phyloP scores from a whole-genome alignment of 2,797 vertebrate genomes.

The Hemibagrus guttatus region DNA sequence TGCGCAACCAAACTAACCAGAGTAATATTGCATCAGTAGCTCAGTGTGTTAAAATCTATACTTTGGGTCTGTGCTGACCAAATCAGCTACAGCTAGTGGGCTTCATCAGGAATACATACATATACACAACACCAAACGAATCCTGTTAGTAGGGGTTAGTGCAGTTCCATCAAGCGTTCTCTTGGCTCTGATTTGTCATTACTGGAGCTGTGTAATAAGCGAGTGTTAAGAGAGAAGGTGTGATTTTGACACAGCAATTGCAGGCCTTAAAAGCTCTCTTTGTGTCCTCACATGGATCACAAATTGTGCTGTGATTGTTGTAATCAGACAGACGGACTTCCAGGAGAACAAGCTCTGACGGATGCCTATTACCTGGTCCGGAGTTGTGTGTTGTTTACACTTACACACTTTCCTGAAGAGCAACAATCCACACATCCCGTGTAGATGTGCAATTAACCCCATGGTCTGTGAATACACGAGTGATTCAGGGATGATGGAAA shows the following conservation, averaged over 20 bases:
- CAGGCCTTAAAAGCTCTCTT: constrained; percentile 69
- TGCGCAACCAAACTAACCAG: too few species aligned
- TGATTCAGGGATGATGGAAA: not conserved
- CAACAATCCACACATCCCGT: not conserved
- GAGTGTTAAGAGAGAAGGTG: constrained; percentile 68
- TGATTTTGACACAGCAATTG: constrained; percentile 72
- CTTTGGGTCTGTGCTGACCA: constrained; percentile 17
- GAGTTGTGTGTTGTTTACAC: constrained; percentile 71
- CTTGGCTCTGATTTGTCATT: constrained; percentile 74
- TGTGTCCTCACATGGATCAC: constrained; percentile 58
- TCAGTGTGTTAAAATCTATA: constrained; percentile 24
- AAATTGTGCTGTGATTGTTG: constrained; percentile 60
- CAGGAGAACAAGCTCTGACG: constrained; percentile 57
- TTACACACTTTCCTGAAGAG: constrained; percentile 25
- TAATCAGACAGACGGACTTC: constrained; percentile 69
- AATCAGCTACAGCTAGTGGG: constrained; percentile 44
- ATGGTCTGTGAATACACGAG: not conserved
- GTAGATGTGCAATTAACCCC: constrained; percentile 3
- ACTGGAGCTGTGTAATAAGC: constrained; percentile 66
- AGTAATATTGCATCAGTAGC: not conserved
- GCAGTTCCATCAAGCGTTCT: constrained; percentile 64
- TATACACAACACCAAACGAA: constrained; percentile 22
- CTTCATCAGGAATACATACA: constrained; percentile 52
- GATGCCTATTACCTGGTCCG: constrained; percentile 65
- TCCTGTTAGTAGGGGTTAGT: constrained; percentile 62